These are phyloP conservation scores for Dromius quadrimaculatus DNA, from an alignment of 2,888 invertebrate genomes.

Conservation along the genomic window DNA sequence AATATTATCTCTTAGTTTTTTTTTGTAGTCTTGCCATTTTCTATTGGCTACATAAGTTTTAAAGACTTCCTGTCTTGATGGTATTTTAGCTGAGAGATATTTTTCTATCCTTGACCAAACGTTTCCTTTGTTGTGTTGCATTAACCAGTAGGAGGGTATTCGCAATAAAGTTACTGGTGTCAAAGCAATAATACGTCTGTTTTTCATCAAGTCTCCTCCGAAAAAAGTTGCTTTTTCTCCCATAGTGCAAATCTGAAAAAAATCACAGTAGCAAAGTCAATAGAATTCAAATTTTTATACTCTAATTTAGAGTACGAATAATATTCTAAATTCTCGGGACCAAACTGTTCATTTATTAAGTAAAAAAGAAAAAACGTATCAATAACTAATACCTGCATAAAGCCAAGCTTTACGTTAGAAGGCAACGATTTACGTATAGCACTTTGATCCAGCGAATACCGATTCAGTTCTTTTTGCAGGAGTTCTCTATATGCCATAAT, in stretches of 20 bases:
- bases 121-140: constrained; percentile 75
- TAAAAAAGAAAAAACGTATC: too few relatives aligned
- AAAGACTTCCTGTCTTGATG: constrained; percentile 71
- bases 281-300: too few relatives aligned
- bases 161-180: constrained; percentile 75
- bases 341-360: too few relatives aligned
- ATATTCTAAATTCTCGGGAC: too few relatives aligned
- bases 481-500: not conserved
- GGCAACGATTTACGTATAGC: not conserved
- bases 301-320: too few relatives aligned
- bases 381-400: constrained; percentile 9
- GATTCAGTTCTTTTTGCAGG: not conserved
- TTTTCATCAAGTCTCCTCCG: constrained; percentile 75
- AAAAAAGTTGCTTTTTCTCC: constrained; percentile 60
- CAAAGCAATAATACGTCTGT: constrained; percentile 76
- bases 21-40: constrained; percentile 71
- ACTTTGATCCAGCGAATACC: not conserved
- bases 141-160: constrained; percentile 78
- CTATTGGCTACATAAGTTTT: constrained; percentile 69
- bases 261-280: not conserved
- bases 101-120: constrained; percentile 75
- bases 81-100: constrained; percentile 73
- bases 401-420: not conserved
- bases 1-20: constrained; percentile 68
- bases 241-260: constrained; percentile 16